Conservation (phyloP, 2,797 vertebrate species). For the Acrossocheilus wenchowensis region DNA sequence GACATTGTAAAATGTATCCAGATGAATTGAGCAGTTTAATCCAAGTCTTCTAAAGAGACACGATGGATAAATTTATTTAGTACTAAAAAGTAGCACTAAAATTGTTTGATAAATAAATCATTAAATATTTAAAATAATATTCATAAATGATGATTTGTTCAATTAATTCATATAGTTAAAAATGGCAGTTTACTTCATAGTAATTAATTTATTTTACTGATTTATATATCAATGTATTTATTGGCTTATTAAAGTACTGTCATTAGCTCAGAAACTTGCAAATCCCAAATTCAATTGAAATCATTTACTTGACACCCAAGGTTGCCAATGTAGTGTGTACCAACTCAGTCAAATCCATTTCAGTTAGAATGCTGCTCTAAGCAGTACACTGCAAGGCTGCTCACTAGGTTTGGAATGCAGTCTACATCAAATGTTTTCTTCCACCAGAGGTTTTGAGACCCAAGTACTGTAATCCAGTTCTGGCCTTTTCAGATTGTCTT, state of each 20-base stretch:
- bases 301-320: neutral
- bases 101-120: neutral
- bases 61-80: neutral
- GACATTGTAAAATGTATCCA: neutral
- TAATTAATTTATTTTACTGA: neutral
- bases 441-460: neutral
- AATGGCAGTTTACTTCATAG: neutral
- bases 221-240: neutral
- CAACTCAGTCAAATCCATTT: neutral
- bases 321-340: neutral
- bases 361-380: neutral
- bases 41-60: neutral
- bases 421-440: neutral
- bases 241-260: neutral
- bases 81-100: neutral
- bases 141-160: neutral
- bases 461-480: neutral
- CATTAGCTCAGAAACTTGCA: neutral
- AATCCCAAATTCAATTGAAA: neutral
- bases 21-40: neutral
- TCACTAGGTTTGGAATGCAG: neutral
- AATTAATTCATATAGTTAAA: neutral
- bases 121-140: neutral
- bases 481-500: constrained; percentile 1
- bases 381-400: neutral